phyloP scores from a whole-genome alignment of 2,797 vertebrate species.

The Sebastolobus alascanus region DNA sequence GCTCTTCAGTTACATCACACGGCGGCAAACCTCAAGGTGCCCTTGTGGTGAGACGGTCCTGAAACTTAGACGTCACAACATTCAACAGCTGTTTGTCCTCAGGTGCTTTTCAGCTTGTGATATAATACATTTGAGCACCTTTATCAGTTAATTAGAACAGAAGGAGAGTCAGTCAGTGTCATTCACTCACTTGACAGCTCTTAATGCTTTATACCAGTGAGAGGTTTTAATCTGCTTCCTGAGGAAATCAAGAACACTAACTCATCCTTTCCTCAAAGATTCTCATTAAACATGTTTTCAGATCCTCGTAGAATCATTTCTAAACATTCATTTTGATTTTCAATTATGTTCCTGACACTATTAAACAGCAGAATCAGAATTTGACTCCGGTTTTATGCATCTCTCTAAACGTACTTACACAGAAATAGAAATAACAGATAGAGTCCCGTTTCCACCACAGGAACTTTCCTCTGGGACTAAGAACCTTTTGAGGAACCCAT shows the following conservation, averaged over 20 bases:
- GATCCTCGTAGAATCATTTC: neutral
- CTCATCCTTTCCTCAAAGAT: neutral
- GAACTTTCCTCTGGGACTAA: no score
- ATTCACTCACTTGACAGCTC: neutral
- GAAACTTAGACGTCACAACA: neutral
- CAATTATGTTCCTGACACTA: neutral
- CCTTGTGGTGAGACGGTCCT: neutral
- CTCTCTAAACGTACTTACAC: no score
- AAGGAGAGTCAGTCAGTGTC: neutral
- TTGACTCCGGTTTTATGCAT: no score
- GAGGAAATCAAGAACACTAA: constrained; percentile 3
- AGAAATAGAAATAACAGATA: no score
- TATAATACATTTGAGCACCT: neutral
- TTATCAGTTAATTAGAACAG: neutral
- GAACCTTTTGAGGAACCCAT: no score
- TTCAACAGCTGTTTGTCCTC: constrained; percentile 7
- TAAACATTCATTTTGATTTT: no score
- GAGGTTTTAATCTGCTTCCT: constrained; percentile 15
- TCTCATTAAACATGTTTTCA: neutral
- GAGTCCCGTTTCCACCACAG: no score
- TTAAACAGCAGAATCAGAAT: neutral
- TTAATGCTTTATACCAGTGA: constrained; percentile 16
- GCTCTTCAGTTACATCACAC: neutral
- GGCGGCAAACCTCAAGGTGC: constrained; percentile 20
- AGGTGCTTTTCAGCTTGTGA: neutral